A percentile compares a stretch with the other conserved stretches of the same genome.
Evolutionary conservation across 2,113 vertebrate species (phyloP).

Genomic region (Pyxicephalus adspersus): DNA sequence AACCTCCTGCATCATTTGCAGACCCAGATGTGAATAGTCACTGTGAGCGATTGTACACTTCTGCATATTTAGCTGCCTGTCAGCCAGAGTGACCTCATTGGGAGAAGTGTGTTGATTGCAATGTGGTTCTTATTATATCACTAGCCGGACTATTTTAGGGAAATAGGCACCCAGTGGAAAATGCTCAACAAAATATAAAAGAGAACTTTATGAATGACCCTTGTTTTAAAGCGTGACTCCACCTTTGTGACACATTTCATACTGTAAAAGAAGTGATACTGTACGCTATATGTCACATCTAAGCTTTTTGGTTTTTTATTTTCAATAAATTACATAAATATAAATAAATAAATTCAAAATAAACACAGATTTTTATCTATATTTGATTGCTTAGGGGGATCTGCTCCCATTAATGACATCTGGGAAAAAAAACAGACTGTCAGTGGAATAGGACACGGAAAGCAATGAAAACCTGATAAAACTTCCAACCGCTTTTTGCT

Average conservation of each 20-base stretch:
- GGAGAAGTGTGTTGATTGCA: background rate
- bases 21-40: slow-evolving; percentile 47
- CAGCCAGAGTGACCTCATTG: slow-evolving; percentile 13
- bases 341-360: too few relatives aligned
- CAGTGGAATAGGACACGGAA: too few relatives aligned
- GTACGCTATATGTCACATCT: too few relatives aligned
- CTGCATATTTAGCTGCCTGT: slow-evolving; percentile 11
- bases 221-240: background rate
- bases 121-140: too few relatives aligned
- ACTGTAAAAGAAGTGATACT: background rate
- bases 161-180: background rate
- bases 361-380: too few relatives aligned
- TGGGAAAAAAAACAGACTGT: too few relatives aligned
- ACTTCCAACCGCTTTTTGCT: too few relatives aligned
- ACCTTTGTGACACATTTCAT: background rate
- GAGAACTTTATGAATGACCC: background rate
- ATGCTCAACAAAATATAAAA: background rate
- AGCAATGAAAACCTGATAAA: too few relatives aligned
- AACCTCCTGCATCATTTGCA: slow-evolving; percentile 33
- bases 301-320: too few relatives aligned
- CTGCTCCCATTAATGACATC: too few relatives aligned
- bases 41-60: background rate
- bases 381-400: too few relatives aligned
- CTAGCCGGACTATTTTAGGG: background rate
- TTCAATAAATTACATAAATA: too few relatives aligned